phyloP scores from a whole-genome alignment of 2,888 invertebrate genomes.

The Melanchra persicariae region DNA sequence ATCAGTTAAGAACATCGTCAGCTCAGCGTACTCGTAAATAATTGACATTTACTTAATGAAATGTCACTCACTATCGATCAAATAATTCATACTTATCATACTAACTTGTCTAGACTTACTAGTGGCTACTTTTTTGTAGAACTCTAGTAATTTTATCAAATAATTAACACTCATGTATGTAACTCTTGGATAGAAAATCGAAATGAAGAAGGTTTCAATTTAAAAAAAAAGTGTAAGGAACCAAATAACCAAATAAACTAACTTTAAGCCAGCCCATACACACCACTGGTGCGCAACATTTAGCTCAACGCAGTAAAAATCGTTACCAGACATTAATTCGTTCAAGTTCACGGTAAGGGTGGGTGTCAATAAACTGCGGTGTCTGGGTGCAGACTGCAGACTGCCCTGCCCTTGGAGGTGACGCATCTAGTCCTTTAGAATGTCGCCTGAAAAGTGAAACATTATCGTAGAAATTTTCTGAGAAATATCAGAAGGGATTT shows the following conservation, averaged over 20 bases:
- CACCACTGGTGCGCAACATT: neutral
- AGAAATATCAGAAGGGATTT: neutral
- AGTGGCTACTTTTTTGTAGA: too few species aligned
- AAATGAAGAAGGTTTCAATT: too few species aligned
- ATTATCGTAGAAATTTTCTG: neutral
- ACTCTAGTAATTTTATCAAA: too few species aligned
- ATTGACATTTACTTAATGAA: constrained; percentile 26
- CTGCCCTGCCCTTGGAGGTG: constrained; percentile 50
- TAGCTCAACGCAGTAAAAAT: neutral
- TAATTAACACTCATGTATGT: too few species aligned
- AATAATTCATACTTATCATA: neutral
- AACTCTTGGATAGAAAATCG: too few species aligned
- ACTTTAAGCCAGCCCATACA: neutral
- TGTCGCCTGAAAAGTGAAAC: constrained; percentile 15
- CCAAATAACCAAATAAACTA: too few species aligned
- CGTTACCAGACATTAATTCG: constrained; percentile 14
- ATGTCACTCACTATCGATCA: constrained; percentile 9
- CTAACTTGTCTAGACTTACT: too few species aligned
- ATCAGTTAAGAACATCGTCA: too few species aligned
- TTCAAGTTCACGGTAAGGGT: constrained; percentile 42
- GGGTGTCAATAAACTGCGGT: constrained; percentile 56
- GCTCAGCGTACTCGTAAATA: neutral
- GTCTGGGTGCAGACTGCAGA: constrained; percentile 51
- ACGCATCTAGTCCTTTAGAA: constrained; percentile 35
- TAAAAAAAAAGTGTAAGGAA: too few species aligned